These are phyloP conservation scores for Otocyon megalotis DNA, from an alignment of 2,113 vertebrate species.

Conservation along the genomic window DNA sequence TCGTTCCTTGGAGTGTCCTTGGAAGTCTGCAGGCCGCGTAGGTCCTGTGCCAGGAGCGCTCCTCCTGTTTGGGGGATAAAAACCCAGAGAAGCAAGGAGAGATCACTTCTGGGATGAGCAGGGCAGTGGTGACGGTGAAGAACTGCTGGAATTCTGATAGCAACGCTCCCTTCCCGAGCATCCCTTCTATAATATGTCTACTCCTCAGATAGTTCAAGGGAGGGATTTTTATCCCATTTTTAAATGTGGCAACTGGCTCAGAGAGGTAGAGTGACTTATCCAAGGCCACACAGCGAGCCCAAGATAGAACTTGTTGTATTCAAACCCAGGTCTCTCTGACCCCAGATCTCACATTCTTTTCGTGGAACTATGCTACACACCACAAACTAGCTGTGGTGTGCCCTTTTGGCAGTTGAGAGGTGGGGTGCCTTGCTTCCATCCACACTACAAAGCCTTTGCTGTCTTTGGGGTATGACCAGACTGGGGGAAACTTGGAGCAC, in stretches of 20 bases:
- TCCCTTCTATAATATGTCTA: accelerated
- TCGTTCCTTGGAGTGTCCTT: neutral
- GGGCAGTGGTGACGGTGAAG: neutral
- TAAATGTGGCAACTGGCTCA: neutral
- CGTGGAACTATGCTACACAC: neutral
- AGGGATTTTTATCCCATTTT: neutral
- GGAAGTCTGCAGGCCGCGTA: neutral
- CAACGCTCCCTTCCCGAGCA: neutral
- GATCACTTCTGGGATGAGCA: neutral
- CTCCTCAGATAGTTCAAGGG: neutral
- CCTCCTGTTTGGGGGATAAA: neutral
- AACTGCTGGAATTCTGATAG: neutral
- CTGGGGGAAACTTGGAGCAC: neutral
- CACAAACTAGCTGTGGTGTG: neutral
- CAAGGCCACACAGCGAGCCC: neutral
- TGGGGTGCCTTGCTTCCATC: neutral
- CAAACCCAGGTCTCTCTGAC: neutral
- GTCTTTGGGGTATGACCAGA: neutral
- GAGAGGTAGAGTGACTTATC: neutral
- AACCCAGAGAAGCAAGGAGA: neutral
- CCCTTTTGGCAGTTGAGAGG: neutral
- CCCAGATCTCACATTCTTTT: neutral
- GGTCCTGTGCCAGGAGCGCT: neutral
- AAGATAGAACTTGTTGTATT: neutral
- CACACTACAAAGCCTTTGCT: neutral